These are phyloP conservation scores for Vombatus ursinus DNA, from an alignment of 2,113 vertebrate species.

Conservation along the genomic window DNA sequence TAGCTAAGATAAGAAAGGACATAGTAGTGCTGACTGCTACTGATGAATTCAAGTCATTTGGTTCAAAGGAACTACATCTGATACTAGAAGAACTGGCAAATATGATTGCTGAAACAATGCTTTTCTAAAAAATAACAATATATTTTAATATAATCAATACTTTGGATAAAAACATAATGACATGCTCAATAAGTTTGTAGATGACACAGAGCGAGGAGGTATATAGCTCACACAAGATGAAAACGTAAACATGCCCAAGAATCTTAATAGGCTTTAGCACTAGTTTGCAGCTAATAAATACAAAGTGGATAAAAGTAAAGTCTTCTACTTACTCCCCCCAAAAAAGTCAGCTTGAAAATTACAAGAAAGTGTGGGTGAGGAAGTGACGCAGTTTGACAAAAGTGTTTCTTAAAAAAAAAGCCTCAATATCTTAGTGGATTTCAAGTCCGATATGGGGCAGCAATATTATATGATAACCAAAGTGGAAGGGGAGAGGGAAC, in stretches of 20 bases:
- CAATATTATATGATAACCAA: neutral
- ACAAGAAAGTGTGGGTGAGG: neutral
- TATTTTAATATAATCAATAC: too few relatives aligned
- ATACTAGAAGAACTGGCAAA: too few relatives aligned
- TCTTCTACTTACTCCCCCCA: neutral
- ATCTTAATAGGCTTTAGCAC: too few relatives aligned
- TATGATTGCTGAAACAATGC: too few relatives aligned
- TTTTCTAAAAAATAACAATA: too few relatives aligned
- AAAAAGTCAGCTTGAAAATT: neutral
- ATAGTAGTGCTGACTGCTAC: too few relatives aligned
- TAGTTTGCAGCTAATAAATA: neutral
- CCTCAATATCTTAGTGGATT: neutral
- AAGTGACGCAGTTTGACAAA: neutral
- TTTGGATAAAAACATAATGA: too few relatives aligned
- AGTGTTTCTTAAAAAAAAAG: neutral
- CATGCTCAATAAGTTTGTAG: neutral
- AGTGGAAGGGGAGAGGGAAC: neutral
- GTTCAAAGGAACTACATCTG: too few relatives aligned
- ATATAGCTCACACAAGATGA: too few relatives aligned
- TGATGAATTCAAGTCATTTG: too few relatives aligned
- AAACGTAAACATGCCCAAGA: too few relatives aligned
- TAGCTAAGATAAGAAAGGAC: too few relatives aligned
- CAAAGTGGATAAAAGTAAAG: neutral
- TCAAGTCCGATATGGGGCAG: neutral
- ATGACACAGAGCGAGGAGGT: neutral